phyloP scores from a whole-genome alignment of 2,113 vertebrate genomes.

The Sphyrna mokarran region DNA sequence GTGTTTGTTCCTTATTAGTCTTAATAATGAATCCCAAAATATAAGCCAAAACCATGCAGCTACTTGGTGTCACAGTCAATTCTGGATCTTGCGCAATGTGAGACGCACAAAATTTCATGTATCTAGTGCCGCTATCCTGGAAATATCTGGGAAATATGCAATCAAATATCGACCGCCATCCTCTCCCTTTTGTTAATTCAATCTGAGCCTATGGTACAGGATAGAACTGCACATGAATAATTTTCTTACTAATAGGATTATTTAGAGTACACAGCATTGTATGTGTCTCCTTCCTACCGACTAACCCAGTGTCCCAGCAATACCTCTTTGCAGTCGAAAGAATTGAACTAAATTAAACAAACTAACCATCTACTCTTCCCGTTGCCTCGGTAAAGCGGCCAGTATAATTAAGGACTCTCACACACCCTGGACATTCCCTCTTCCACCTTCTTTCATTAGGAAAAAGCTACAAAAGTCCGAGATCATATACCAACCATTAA shows the following conservation, averaged over 20 bases:
- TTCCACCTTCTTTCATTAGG: too few species aligned
- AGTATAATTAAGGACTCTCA: too few species aligned
- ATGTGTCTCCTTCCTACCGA: neutral
- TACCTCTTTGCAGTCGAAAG: too few species aligned
- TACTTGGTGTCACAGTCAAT: constrained; percentile 2
- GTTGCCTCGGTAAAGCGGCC: too few species aligned
- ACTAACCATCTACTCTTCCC: too few species aligned
- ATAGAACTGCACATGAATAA: neutral
- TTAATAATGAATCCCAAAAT: constrained; percentile 12
- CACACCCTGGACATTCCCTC: too few species aligned
- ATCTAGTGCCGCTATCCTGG: neutral
- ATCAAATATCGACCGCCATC: neutral
- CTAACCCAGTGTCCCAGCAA: neutral
- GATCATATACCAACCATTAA: too few species aligned
- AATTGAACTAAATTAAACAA: too few species aligned
- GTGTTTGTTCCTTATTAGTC: constrained; percentile 3
- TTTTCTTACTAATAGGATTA: neutral
- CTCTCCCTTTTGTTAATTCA: neutral
- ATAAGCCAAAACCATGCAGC: neutral
- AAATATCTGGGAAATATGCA: neutral
- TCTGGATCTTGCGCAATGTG: neutral
- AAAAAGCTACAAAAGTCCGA: too few species aligned
- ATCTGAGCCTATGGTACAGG: neutral
- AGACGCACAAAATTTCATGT: neutral
- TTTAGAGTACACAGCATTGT: neutral